Evolutionary conservation across 2,113 vertebrate species (phyloP).

Genomic region (Bucco capensis): DNA sequence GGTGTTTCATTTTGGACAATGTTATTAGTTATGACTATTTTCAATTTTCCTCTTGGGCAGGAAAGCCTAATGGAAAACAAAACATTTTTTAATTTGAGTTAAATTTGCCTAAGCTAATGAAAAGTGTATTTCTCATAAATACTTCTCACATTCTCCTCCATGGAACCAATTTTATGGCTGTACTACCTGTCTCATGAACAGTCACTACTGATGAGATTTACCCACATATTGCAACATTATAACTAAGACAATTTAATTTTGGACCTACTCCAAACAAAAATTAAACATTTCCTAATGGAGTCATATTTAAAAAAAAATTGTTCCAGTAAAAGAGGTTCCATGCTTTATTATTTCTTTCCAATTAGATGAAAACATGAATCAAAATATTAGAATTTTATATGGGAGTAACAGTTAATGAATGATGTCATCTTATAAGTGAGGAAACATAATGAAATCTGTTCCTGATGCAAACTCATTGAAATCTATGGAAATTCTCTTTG

Average conservation of each 20-base stretch:
- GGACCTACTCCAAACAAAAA: neutral
- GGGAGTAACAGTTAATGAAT: neutral
- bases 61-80: neutral
- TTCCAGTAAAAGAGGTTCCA: neutral
- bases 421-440: neutral
- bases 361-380: neutral
- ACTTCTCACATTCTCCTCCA: neutral
- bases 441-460: neutral
- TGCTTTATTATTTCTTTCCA: neutral
- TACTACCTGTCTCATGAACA: neutral
- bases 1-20: neutral
- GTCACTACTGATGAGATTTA: neutral
- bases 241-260: neutral
- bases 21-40: neutral
- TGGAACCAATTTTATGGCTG: neutral
- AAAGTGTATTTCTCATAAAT: neutral
- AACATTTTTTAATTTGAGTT: neutral
- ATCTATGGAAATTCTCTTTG: conserved; percentile 14
- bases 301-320: neutral
- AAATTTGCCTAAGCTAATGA: neutral
- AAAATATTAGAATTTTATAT: neutral
- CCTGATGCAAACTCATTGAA: neutral
- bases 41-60: neutral
- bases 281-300: neutral
- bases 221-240: neutral